Percentiles rank a stretch among this genome's conserved stretches.
These are phyloP conservation scores for Pilophorus perplexus DNA, from an alignment of 2,888 invertebrate genomes.

Conservation along the genomic window DNA sequence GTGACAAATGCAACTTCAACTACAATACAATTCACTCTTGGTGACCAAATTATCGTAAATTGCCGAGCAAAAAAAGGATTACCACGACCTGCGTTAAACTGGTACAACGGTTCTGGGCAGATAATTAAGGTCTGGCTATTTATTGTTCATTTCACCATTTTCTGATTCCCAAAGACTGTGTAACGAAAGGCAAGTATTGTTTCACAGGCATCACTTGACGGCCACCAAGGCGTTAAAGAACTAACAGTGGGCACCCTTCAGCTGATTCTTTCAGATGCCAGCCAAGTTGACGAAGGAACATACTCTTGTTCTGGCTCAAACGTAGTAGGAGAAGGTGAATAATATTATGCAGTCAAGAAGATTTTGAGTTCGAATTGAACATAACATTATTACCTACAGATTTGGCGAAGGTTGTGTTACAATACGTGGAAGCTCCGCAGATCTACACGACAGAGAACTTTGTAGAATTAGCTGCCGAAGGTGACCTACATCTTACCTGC, in stretches of 20 bases:
- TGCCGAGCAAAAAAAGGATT: slow-evolving; percentile 21
- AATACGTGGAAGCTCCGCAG: slow-evolving; percentile 26
- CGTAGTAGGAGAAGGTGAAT: slow-evolving; percentile 44
- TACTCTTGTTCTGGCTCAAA: slow-evolving; percentile 50
- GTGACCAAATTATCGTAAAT: neutral
- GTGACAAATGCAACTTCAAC: neutral
- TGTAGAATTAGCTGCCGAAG: slow-evolving; percentile 48
- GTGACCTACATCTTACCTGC: slow-evolving; percentile 55
- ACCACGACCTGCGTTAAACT: neutral
- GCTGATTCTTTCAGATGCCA: neutral
- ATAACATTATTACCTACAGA: no score
- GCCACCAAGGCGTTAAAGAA: no score
- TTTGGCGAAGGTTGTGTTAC: slow-evolving; percentile 11
- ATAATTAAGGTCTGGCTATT: no score
- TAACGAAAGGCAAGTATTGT: no score
- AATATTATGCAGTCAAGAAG: no score
- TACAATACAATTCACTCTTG: neutral
- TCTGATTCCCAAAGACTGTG: no score
- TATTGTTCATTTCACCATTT: no score
- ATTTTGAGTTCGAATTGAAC: no score
- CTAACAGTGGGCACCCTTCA: slow-evolving; percentile 6
- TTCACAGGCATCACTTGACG: no score
- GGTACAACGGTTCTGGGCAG: slow-evolving; percentile 14
- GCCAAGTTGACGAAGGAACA: slow-evolving; percentile 47
- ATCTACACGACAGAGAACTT: slow-evolving; percentile 1